Base-by-base conservation (phyloP, 2,888 invertebrate species). In the Deilephila elpenor region DNA sequence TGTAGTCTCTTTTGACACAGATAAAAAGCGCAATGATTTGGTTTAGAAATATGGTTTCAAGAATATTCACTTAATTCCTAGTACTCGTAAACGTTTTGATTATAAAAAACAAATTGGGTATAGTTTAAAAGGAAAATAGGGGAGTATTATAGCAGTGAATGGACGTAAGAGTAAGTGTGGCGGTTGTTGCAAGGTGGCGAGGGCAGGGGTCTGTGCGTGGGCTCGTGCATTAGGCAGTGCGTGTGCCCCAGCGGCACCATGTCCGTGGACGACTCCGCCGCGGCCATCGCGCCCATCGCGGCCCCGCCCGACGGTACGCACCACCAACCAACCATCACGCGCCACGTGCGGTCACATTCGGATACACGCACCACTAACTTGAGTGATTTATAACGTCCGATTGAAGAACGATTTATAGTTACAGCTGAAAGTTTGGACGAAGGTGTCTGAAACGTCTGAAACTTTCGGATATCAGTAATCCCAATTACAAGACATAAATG, bases 211-310 rank as follows among this genome's bases (percentile, higher is more conserved):
- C 88, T 92, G 82, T 95, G 95, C 87, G 91, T 93, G 83, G 93
- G 93, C 82, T 89, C 94, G 86, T 95, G 95, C 90, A 93, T 95
- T 83, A 91, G 87, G 81, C 93, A 92, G 85, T 95, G 95, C 88
- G 94, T 93, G 85, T 94, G 95, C 83, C 84, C 91, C 71, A 88
- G 91, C 71, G 91, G 88, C 75, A 86, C 91, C 73, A 86, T 88
- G 87, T 91, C 91, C 82, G 83, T 89, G 76, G 93, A 93, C 81
- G 93, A 92, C 85, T 90, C 92, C 78, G 88, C 86, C 73, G 89
- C 91, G 76, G 88, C 89, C 74, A 75, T 87, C 77, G 91, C 89
- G 79, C 89, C 91, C 37, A 77, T 87, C 53, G 78, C 87, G 25
- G 67, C 67, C 73, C 81, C 86, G 72, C 80, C 75, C 71, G 82